Evolutionary conservation across 1,140 invertebrate genomes (phyloP).

Genomic region (Tetragnatha versicolor): DNA sequence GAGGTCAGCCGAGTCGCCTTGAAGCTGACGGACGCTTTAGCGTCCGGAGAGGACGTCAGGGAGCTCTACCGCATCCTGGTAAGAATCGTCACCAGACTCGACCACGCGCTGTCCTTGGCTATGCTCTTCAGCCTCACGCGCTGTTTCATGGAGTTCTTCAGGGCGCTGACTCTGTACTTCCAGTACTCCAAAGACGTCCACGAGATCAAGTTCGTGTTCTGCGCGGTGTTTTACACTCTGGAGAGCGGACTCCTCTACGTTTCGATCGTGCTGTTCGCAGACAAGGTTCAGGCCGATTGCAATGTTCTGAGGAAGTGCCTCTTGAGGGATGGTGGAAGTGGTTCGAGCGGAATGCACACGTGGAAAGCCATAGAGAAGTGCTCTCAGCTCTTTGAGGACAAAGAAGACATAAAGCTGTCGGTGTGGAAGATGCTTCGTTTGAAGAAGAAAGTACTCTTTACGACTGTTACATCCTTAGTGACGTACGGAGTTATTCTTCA

Average conservation of each 20-base stretch:
- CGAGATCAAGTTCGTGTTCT: slow-evolving; percentile 10
- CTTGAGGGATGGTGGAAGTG: background rate
- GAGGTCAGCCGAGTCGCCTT: slow-evolving; percentile 1
- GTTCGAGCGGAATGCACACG: background rate
- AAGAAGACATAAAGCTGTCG: slow-evolving; percentile 36
- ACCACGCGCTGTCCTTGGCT: background rate
- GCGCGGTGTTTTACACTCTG: slow-evolving; percentile 20
- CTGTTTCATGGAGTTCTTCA: slow-evolving; percentile 42
- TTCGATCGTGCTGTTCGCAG: slow-evolving; percentile 10
- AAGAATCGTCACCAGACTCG: slow-evolving; percentile 9
- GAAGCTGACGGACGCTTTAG: background rate
- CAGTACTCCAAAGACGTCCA: slow-evolving; percentile 28
- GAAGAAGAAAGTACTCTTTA: slow-evolving; percentile 34
- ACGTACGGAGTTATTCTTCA: slow-evolving; percentile 32
- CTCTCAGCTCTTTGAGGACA: slow-evolving; percentile 37
- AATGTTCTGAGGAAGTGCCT: slow-evolving; percentile 24
- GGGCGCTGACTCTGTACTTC: slow-evolving; percentile 21
- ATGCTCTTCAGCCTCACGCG: slow-evolving; percentile 20
- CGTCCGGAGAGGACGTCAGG: background rate
- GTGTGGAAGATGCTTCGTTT: slow-evolving; percentile 36
- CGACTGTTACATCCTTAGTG: slow-evolving; percentile 10
- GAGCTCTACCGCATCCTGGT: slow-evolving; percentile 20
- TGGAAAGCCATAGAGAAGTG: slow-evolving; percentile 33
- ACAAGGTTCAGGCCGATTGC: slow-evolving; percentile 14
- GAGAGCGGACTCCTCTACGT: slow-evolving; percentile 30